These are phyloP conservation scores for Mustela lutreola DNA, from an alignment of 2,113 vertebrate species.

Conservation along the genomic window DNA sequence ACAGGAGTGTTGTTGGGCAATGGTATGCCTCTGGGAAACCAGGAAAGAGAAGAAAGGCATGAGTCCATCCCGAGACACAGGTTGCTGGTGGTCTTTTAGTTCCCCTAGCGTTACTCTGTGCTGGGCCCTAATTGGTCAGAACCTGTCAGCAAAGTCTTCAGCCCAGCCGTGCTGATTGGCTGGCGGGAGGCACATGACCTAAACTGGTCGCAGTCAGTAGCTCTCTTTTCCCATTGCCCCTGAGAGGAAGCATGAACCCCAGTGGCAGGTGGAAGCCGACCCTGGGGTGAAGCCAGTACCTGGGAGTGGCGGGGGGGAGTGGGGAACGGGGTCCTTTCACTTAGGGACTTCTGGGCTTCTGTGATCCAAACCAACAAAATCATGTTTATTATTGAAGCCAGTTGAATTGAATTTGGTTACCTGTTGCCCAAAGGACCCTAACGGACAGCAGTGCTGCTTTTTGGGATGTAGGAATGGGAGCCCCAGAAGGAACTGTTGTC, in stretches of 20 bases:
- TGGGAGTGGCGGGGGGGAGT: background rate
- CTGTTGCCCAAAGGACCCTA: background rate
- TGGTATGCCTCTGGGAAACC: background rate
- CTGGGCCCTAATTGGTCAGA: background rate
- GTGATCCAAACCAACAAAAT: background rate
- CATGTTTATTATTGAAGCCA: background rate
- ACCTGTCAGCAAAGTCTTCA: background rate
- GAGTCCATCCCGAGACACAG: background rate
- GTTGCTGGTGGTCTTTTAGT: background rate
- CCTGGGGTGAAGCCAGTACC: background rate
- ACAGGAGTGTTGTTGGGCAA: background rate
- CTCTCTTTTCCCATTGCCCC: background rate
- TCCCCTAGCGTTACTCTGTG: background rate
- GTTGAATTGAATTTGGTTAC: background rate
- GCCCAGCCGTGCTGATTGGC: background rate
- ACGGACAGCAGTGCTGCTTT: background rate
- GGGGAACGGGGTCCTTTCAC: background rate
- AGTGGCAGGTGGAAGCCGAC: background rate
- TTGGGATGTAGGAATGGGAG: background rate
- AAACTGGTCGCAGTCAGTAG: background rate
- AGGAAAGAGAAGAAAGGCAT: background rate
- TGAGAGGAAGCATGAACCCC: background rate
- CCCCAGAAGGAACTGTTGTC: background rate
- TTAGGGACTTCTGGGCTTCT: background rate
- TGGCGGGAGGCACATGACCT: background rate